Percentiles rank a stretch among this genome's conserved stretches.
Conservation (phyloP, 2,888 invertebrate species). For the Catocala sponsa region DNA sequence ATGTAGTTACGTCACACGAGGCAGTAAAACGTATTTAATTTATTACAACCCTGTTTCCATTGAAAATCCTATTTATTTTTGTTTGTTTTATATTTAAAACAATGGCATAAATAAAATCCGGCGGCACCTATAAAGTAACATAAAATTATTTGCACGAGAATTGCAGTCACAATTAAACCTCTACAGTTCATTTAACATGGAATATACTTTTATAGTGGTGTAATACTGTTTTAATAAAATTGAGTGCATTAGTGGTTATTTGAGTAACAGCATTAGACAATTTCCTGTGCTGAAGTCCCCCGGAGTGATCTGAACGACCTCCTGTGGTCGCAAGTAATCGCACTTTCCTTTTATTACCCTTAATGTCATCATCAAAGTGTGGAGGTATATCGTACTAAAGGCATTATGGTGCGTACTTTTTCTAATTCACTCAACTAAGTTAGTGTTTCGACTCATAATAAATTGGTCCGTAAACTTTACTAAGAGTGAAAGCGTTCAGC, state of each 20-base stretch:
- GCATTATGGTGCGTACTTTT: conserved; percentile 51
- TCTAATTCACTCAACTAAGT: conserved; percentile 57
- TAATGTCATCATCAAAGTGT: conserved; percentile 65
- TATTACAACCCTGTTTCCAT: conserved; percentile 11
- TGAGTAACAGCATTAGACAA: conserved; percentile 75
- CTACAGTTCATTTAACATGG: conserved; percentile 42
- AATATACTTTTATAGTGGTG: conserved; percentile 37
- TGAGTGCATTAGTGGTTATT: conserved; percentile 59
- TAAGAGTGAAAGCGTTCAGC: conserved; percentile 28
- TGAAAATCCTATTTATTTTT: conserved; percentile 17
- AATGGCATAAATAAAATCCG: conserved; percentile 11
- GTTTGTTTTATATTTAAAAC: conserved; percentile 7
- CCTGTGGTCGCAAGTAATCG: conserved; percentile 67
- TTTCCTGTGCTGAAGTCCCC: conserved; percentile 65
- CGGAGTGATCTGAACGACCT: conserved; percentile 63
- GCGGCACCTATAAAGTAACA: conserved; percentile 4
- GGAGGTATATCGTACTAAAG: conserved; percentile 51
- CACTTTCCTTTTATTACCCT: conserved; percentile 72
- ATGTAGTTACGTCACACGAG: conserved; percentile 7
- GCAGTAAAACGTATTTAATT: conserved; percentile 22
- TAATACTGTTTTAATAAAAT: conserved; percentile 49
- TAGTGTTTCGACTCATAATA: conserved; percentile 51
- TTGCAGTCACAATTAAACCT: conserved; percentile 35
- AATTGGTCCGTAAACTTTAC: conserved; percentile 47
- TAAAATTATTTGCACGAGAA: conserved; percentile 12